A percentile compares a stretch with the other conserved stretches of the same genome.
Evolutionary conservation across 2,113 vertebrate genomes (phyloP).

Genomic region (Herpailurus yagouaroundi): DNA sequence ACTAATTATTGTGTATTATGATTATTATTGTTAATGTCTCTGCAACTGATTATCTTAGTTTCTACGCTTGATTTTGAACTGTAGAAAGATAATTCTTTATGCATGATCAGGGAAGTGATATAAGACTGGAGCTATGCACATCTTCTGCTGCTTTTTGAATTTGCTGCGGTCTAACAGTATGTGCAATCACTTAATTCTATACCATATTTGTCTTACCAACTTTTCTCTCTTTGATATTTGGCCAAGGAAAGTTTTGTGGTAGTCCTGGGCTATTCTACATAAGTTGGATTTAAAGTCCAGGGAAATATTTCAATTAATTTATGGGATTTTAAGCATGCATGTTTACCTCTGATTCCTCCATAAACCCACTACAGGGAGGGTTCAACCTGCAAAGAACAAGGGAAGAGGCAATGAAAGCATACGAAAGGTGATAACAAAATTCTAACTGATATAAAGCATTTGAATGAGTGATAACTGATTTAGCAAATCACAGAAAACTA

Average conservation of each 20-base stretch:
- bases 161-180: not conserved
- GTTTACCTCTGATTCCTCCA: not conserved
- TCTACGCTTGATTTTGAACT: not conserved
- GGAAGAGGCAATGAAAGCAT: not conserved
- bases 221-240: not conserved
- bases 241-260: not conserved
- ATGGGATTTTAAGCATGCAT: not conserved
- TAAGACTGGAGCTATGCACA: not conserved
- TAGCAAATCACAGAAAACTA: not conserved
- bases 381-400: not conserved
- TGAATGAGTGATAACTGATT: not conserved
- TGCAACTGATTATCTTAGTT: not conserved
- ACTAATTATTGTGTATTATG: not conserved
- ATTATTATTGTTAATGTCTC: not conserved
- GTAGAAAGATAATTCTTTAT: not conserved
- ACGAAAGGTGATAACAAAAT: not conserved
- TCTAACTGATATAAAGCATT: not conserved
- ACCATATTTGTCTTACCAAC: not conserved
- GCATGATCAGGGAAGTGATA: not conserved
- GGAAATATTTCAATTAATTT: not conserved
- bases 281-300: not conserved
- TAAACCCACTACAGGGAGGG: not conserved
- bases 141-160: not conserved
- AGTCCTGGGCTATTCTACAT: not conserved
- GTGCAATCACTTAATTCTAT: not conserved